These are phyloP conservation scores for Enteromius paludinosus DNA, from an alignment of 2,797 vertebrate species.

Conservation along the genomic window DNA sequence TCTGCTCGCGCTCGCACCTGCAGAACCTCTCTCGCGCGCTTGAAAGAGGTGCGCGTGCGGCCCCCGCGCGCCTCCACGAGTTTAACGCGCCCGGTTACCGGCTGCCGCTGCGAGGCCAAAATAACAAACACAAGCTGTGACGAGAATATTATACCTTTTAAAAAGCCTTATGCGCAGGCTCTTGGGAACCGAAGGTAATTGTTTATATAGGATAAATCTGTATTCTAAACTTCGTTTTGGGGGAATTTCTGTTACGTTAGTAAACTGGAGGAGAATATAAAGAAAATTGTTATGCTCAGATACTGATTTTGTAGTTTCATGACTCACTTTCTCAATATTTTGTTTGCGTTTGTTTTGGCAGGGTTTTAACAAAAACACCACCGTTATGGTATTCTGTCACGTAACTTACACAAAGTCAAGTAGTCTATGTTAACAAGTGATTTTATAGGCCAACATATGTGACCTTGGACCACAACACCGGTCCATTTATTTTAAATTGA, in stretches of 20 bases:
- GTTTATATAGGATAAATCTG: constrained; percentile 39
- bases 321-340: constrained; percentile 14
- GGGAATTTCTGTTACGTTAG: neutral
- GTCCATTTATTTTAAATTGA: neutral
- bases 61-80: constrained; percentile 40
- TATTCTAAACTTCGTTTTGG: constrained; percentile 26
- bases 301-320: constrained; percentile 22
- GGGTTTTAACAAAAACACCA: neutral
- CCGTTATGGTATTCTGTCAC: too few relatives aligned
- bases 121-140: constrained; percentile 40
- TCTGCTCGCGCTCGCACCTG: constrained; percentile 66
- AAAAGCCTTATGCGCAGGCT: constrained; percentile 35
- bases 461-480: neutral
- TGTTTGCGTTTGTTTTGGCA: neutral
- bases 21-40: constrained; percentile 51
- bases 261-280: neutral
- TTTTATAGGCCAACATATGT: neutral
- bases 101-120: constrained; percentile 40
- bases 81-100: constrained; percentile 41
- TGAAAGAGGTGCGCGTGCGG: constrained; percentile 36
- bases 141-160: constrained; percentile 17
- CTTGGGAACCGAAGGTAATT: constrained; percentile 45
- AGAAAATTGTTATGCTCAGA: neutral
- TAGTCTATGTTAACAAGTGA: neutral
- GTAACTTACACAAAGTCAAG: neutral